Percentiles rank a stretch among this genome's conserved stretches.
Conservation (phyloP, 2,113 vertebrate species). For the Benthochromis sp. region DNA sequence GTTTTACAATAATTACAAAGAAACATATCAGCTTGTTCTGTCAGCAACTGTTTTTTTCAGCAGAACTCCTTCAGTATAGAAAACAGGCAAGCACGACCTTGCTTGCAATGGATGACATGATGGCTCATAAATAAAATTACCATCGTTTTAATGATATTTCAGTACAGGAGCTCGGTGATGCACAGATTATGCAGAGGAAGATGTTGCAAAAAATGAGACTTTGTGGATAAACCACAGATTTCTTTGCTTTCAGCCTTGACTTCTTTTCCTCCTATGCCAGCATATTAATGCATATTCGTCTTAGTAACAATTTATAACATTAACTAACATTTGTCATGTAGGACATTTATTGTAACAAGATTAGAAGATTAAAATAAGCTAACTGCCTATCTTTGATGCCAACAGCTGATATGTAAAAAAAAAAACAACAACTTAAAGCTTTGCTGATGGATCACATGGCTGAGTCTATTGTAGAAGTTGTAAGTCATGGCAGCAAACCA, state of each 20-base stretch:
- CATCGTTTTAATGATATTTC: not conserved
- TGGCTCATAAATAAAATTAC: not conserved
- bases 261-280: not conserved
- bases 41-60: not conserved
- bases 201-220: not conserved
- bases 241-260: not conserved
- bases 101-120: not conserved
- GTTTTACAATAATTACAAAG: not conserved
- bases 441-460: not conserved
- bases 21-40: not conserved
- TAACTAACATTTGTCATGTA: not conserved
- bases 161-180: not conserved
- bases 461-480: not conserved
- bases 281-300: not conserved
- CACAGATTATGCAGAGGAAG: not conserved
- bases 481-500: not conserved
- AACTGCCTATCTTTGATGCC: not conserved
- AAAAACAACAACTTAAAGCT: not conserved
- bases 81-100: not conserved
- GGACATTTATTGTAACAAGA: not conserved
- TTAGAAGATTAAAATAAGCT: not conserved
- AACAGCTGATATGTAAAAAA: not conserved
- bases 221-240: not conserved
- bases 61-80: not conserved
- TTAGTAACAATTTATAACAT: not conserved